A percentile compares a stretch with the other conserved stretches of the same genome.
Conservation (phyloP, 2,797 vertebrate genomes). For the Thripadectes ignobilis region DNA sequence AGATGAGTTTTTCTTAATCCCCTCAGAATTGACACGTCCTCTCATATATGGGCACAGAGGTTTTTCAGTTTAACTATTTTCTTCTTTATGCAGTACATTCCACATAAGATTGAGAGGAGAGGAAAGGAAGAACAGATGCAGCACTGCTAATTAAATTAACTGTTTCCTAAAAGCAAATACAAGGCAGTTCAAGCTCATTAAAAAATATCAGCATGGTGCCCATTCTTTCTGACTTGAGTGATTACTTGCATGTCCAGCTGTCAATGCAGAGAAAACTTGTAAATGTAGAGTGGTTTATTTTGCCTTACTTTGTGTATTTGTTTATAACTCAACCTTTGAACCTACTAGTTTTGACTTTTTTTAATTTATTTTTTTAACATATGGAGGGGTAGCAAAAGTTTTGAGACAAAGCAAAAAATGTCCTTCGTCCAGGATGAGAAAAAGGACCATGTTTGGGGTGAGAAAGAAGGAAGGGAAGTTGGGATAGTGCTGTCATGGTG, state of each 20-base stretch:
- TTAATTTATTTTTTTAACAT: neutral
- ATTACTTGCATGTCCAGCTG: neutral
- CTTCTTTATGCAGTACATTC: neutral
- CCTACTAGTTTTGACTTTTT: neutral
- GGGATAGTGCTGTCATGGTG: neutral
- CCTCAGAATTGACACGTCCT: neutral
- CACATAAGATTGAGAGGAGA: neutral
- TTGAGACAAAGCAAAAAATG: neutral
- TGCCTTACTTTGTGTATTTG: neutral
- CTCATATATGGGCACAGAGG: neutral
- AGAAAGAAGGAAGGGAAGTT: neutral
- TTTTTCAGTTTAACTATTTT: neutral
- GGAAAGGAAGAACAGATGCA: neutral
- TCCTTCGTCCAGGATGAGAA: neutral
- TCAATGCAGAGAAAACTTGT: neutral
- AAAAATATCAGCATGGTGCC: neutral
- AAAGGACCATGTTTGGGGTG: neutral
- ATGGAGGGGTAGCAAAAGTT: neutral
- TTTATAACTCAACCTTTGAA: neutral
- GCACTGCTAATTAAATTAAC: neutral
- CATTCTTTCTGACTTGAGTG: neutral
- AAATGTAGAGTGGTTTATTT: neutral
- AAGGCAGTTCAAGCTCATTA: neutral
- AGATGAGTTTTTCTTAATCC: neutral
- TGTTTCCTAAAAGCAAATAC: conserved; percentile 17